Evolutionary conservation across 2,888 invertebrate genomes (phyloP), one percentile per base, ranked within the genome.

Genomic region (Pyralis farinalis): DNA sequence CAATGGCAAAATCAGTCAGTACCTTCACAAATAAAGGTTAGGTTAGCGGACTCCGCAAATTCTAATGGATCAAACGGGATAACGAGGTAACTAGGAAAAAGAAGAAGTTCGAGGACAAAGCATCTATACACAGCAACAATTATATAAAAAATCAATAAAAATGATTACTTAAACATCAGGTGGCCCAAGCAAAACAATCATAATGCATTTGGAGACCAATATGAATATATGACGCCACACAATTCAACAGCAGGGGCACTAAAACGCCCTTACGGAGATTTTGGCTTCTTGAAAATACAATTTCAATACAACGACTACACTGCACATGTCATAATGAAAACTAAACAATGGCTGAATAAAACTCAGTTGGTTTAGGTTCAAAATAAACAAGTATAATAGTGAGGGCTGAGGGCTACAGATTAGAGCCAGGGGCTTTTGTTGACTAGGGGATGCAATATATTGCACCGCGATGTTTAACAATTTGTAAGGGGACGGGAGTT

Each of bases 271-370:
- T 27, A 25, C 27, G 4, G 16, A 33, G 39, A 39, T 33, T 32
- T 33, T 8, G 33, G 27, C 33, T 31, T 33, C 46, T 46, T 39
- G 41, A 43, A 40, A 44, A 44, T 46, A 47, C 47, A 51, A 51
- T 41, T 46, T 49, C 40, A 46, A 51, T 47, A 42, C 51, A 43
- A 40, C 51, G 39, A 42, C 46, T 46, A 39, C 28, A 12, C 29
- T 43, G 47, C 56, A 53, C 60, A 60, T 58, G 57, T 57, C 53
- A 49, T 56, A 55, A 51, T 50, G 48, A 53, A 57, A 55, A 55
- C 54, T 50, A 49, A 55, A 51, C 53, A 51, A 54, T 45, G 38
- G 37, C 51, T 41, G 58, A 51, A 54, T 43, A 39, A 44, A 32
- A 39, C 41, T 42, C 43, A 34, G 57, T 58, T 59, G 52, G 44